phyloP scores from a whole-genome alignment of 2,888 invertebrate genomes.

The Drosophila hamatofila region DNA sequence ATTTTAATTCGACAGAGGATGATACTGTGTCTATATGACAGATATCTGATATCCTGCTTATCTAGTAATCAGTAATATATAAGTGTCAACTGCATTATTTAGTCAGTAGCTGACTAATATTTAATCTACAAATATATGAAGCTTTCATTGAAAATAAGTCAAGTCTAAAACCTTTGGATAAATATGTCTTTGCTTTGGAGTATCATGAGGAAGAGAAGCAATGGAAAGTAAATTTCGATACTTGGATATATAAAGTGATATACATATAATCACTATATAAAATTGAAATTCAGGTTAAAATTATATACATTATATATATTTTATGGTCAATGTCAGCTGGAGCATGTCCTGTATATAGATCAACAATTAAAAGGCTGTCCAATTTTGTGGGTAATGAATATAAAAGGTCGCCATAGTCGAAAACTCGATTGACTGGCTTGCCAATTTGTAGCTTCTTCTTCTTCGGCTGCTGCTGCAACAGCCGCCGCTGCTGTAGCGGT shows the following conservation, averaged over 20 bases:
- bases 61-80: no score
- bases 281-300: no score
- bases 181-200: no score
- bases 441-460: conserved; percentile 45
- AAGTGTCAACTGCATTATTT: no score
- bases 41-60: background rate
- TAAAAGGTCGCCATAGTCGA: conserved; percentile 22
- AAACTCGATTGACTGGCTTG: conserved; percentile 68
- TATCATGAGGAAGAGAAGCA: no score
- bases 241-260: background rate
- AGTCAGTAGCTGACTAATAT: no score
- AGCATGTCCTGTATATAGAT: conserved; percentile 19
- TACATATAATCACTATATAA: no score
- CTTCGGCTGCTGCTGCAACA: conserved; percentile 2
- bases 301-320: no score
- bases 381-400: background rate
- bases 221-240: background rate
- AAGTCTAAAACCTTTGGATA: no score
- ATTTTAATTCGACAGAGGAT: background rate
- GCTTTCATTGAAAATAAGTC: no score
- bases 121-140: no score
- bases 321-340: conserved; percentile 18
- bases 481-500: conserved; percentile 55
- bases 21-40: background rate
- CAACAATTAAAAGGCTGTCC: background rate